phyloP scores from a whole-genome alignment of 2,888 invertebrate species.

The Hyles lineata region DNA sequence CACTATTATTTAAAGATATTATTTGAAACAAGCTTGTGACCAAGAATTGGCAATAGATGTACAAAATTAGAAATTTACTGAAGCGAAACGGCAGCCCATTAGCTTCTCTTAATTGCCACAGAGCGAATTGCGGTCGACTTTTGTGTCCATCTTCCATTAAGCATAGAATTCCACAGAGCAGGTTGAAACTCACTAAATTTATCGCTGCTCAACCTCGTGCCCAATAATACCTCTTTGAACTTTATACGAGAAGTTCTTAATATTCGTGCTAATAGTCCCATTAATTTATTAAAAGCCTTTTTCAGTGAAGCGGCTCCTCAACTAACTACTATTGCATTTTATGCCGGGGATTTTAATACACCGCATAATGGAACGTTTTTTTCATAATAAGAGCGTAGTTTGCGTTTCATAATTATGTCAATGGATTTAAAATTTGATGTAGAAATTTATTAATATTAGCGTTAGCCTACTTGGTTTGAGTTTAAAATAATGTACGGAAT shows the following conservation, averaged over 20 bases:
- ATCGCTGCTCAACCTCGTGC: not conserved
- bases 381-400: too few relatives aligned
- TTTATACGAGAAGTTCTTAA: conserved; percentile 11
- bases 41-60: not conserved
- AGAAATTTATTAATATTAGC: too few relatives aligned
- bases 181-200: not conserved
- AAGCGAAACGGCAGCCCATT: not conserved
- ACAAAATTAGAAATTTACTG: not conserved
- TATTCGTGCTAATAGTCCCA: conserved; percentile 3
- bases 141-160: not conserved
- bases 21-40: not conserved
- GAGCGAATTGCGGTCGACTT: not conserved
- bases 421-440: too few relatives aligned
- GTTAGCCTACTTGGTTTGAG: too few relatives aligned
- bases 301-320: not conserved
- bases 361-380: not conserved
- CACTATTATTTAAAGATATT: not conserved
- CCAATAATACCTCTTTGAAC: not conserved
- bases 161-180: not conserved
- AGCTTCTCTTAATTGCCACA: not conserved
- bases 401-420: too few relatives aligned
- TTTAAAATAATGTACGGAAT: too few relatives aligned
- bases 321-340: not conserved
- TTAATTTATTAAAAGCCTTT: conserved; percentile 1
- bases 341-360: not conserved